Base-by-base conservation (phyloP, 2,113 vertebrate species). In the Boleophthalmus pectinirostris region DNA sequence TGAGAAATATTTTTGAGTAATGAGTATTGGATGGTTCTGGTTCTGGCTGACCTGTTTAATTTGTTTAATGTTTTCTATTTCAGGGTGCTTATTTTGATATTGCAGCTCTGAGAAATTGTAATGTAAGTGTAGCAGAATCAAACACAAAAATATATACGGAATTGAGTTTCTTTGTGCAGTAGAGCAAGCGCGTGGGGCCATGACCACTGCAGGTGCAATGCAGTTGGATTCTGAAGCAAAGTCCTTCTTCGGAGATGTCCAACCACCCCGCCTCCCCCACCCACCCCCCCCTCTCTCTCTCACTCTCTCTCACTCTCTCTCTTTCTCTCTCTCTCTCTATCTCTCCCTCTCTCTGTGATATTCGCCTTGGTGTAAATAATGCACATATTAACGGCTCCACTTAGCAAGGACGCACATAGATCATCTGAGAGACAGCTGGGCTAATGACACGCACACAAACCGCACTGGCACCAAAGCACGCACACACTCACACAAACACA, bases 321-420 rank as follows among this genome's bases (percentile, higher is more conserved):
- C n/a, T n/a, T n/a, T n/a, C n/a, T n/a, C n/a, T n/a, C n/a, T n/a
- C n/a, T n/a, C n/a, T n/a, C n/a, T n/a, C n/a, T n/a, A n/a, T n/a
- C n/a, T n/a, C n/a, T n/a, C n/a, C n/a, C n/a, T n/a, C n/a, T n/a
- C n/a, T n/a, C 56, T 24, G 56, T 57, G 66, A 75, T 38, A 21
- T 68, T 69, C 24, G 8, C 70, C 82, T 68, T 5, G 65, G 49
- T 77, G 81, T 84, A 84, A 87, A 80, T 75, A 83, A 87, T 85
- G 75, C 57, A 83, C 77, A 84, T 77, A 86, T 77, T 82, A 88
- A 88, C 10, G n/a, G 76, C 69, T 64, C 68, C 54, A 71, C 69
- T 85, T 75, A 77, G 72, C 69, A 54, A 79, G n/a, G 35, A 45
- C 66, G 66, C 66, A 53, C 74, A 49, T 70, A 68, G 54, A 80